Evolutionary conservation across 2,888 invertebrate genomes (phyloP), one percentile per base, ranked within the genome.

Genomic region (Reticulitermes lucifugus): DNA sequence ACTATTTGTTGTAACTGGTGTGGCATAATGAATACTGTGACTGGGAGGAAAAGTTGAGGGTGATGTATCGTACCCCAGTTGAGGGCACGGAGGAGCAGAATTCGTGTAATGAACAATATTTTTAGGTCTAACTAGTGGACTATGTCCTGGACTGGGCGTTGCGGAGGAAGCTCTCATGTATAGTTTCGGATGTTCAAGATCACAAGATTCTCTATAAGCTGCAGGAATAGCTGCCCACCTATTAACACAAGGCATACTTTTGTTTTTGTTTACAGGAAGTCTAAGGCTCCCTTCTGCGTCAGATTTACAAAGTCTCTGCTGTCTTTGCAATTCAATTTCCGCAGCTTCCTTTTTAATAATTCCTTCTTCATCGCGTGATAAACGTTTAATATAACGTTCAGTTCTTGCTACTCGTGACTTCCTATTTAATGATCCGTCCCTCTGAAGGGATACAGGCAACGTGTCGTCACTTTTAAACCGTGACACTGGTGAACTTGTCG

Each of bases 381-480:
- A 90, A 84, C 96, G 93, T 89, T 95, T 95, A 85, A 95, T 94
- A 89, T 96, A 96, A 84, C 96, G 93, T 89, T 97, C 96, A 83
- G 96, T 96, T 88, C 97, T 93, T 0, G 96, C 96, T 43, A 94
- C 93, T 84, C 96, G 92, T 51, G 95, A 94, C 88, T 93, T 93
- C 88, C 94, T 93, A 89, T 93, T 95, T 71, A 93, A 90, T 0
- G 94, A 93, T 85, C 92, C 92, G 86, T 92, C 93, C 51, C 93
- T 79, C 51, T 93, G 70, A 93, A 92, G 43, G 86, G 89, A 85
- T 25, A 81, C 71, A 21, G 80, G 70, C 14, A 83, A n/a, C 10
- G 55, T 75, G 2, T 84, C 84, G 35, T 84, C 84, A 55, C 84
- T 84, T 41, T 73, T 84, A 46, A 84, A 84, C 41, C 81, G 43